Evolutionary conservation across 2,888 invertebrate species (phyloP), one percentile per base, ranked within the genome.

Genomic region (Nycteola revayana): DNA sequence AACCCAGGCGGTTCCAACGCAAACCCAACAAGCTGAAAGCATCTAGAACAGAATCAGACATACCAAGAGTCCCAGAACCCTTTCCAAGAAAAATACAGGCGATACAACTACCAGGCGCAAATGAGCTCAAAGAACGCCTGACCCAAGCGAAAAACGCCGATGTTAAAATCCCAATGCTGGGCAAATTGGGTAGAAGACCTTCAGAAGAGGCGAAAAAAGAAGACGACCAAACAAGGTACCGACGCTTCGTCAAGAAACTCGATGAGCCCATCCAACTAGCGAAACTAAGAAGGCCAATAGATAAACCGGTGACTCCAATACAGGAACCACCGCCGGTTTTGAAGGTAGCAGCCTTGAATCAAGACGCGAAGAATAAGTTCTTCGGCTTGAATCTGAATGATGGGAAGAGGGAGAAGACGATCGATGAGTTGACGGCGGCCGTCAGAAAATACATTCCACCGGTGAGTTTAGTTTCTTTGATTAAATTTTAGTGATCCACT

Each of bases 361-460:
- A 79, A 37, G 80, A 68, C 1, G 87, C 86, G 3, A 87, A 87
- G 64, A 82, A 83, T 32, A 87, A 77, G 60, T 87, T 87, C 75
- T 87, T 87, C 32, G 88, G 87, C 0, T 36, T 86, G n/a, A 85
- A 84, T 4, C 36, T 86, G 7, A 85, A 84, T 4, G 37, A 63
- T 1, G 50, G 50, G 14, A 83, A 79, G 63, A 81, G 77, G 34
- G 85, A 81, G 49, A 83, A 75, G 47, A 85, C 58, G 29, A 66
- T 86, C 4, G 87, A 88, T 25, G 87, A 87, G 43, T 44, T 86
- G 29, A 63, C 83, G 0, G 87, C 87, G 10, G 82, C 85, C 25
- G 86, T 88, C 4, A 75, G 85, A 59, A 87, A 79, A 54, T 88
- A 80, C 63, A 84, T 87, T 65, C 83, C 86, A 44, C 79, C 82